phyloP scores from a whole-genome alignment of 2,113 vertebrate species.

The Rhinichthys klamathensis region DNA sequence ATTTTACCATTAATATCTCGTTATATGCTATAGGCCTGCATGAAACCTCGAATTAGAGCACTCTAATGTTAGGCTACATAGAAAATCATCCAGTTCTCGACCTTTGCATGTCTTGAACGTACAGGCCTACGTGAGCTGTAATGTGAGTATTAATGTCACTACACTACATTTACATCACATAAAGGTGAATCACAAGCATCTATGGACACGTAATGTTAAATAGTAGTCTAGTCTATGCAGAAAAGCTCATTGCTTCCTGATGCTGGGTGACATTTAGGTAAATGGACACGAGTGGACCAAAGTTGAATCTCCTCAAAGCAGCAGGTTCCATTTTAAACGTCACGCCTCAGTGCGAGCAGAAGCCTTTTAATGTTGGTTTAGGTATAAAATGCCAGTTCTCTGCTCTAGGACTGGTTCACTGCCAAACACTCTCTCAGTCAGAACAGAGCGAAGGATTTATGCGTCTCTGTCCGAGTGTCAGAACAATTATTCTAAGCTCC shows the following conservation, averaged over 20 bases:
- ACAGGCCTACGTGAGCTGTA: slow-evolving; percentile 45
- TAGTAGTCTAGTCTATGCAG: background rate
- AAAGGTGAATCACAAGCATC: background rate
- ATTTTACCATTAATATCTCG: slow-evolving; percentile 41
- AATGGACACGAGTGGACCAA: background rate
- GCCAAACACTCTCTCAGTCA: slow-evolving; percentile 70
- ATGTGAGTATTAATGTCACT: background rate
- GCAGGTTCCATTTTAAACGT: slow-evolving; percentile 22
- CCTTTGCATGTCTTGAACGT: slow-evolving; percentile 57
- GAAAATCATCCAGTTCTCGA: slow-evolving; percentile 55
- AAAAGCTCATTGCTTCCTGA: background rate
- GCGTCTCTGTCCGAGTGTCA: slow-evolving; percentile 77
- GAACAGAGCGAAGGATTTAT: slow-evolving; percentile 78
- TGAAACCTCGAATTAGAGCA: slow-evolving; percentile 48
- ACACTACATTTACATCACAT: background rate
- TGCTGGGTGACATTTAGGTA: slow-evolving; percentile 14
- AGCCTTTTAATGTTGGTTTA: slow-evolving; percentile 4
- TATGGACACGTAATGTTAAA: background rate
- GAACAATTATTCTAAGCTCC: slow-evolving; percentile 75
- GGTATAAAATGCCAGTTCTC: slow-evolving; percentile 55
- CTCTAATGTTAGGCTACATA: slow-evolving; percentile 18
- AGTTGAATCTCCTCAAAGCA: slow-evolving; percentile 40
- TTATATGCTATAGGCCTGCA: slow-evolving; percentile 21
- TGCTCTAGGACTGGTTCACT: slow-evolving; percentile 75
- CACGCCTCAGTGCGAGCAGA: background rate